Evolutionary conservation across 1,140 invertebrate species (phyloP).

Genomic region (Atta colombica): DNA sequence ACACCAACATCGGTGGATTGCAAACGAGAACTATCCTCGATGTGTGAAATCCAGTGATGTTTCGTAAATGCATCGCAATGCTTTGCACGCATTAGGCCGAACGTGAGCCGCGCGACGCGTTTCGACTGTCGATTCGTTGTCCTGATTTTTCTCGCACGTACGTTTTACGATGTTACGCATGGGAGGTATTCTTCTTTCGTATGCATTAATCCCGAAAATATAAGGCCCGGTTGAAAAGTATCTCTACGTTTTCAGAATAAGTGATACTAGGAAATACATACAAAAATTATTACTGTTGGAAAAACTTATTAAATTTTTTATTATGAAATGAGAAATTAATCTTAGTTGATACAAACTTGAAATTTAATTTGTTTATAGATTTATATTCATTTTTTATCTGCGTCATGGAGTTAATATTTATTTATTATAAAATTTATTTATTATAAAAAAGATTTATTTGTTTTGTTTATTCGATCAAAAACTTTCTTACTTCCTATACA

Average conservation of each 20-base stretch:
- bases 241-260: constrained; percentile 4
- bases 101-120: constrained; percentile 74
- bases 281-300: neutral
- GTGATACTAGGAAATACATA: neutral
- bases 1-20: neutral
- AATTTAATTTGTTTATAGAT: neutral
- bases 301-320: neutral
- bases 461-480: neutral
- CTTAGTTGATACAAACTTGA: neutral
- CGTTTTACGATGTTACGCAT: constrained; percentile 22
- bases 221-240: neutral
- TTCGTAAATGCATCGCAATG: constrained; percentile 69
- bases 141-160: constrained; percentile 70
- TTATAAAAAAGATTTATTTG: neutral
- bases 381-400: neutral
- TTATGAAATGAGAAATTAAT: neutral
- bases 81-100: constrained; percentile 71
- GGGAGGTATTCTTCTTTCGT: neutral
- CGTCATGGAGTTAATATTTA: neutral
- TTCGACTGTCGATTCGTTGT: constrained; percentile 68
- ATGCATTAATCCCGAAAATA: constrained; percentile 33
- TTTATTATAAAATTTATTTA: neutral
- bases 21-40: constrained; percentile 2
- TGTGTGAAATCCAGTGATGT: constrained; percentile 39
- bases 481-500: too few species aligned